Percentiles rank a stretch among this genome's conserved stretches.
phyloP scores from a whole-genome alignment of 2,113 vertebrate species.

The Nymphicus hollandicus region DNA sequence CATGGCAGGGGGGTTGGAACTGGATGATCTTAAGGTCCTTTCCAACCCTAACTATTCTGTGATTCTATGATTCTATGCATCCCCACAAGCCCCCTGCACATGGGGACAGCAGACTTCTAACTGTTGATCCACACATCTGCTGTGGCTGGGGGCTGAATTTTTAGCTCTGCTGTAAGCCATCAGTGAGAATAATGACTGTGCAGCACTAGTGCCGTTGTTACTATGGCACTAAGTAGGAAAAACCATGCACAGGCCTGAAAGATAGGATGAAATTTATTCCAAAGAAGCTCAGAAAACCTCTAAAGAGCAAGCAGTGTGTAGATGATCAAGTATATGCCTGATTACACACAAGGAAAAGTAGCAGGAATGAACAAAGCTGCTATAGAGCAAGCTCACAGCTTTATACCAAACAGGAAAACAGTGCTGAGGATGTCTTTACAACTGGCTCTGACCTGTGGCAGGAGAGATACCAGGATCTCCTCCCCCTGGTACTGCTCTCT shows the following conservation, averaged over 20 bases:
- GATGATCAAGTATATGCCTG: background rate
- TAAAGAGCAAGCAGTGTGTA: background rate
- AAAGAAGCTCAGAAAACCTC: background rate
- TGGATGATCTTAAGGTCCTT: too few species aligned
- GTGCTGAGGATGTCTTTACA: background rate
- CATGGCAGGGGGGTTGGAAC: too few species aligned
- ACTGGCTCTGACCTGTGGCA: background rate
- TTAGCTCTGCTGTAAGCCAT: background rate
- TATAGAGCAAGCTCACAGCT: background rate
- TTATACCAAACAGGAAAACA: background rate
- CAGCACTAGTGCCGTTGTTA: background rate
- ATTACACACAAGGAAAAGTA: background rate
- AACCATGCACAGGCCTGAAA: background rate
- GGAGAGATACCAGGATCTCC: background rate
- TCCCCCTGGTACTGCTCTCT: background rate
- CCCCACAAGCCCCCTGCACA: background rate
- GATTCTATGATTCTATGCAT: too few species aligned
- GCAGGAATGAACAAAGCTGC: background rate
- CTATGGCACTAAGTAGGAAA: background rate
- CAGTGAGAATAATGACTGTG: background rate
- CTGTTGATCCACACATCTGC: background rate
- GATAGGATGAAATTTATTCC: background rate
- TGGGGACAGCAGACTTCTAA: background rate
- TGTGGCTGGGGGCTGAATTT: background rate
- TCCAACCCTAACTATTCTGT: too few species aligned